Evolutionary conservation across 2,113 vertebrate genomes (phyloP), one percentile per base, ranked within the genome.

Genomic region (Aphyosemion australe): DNA sequence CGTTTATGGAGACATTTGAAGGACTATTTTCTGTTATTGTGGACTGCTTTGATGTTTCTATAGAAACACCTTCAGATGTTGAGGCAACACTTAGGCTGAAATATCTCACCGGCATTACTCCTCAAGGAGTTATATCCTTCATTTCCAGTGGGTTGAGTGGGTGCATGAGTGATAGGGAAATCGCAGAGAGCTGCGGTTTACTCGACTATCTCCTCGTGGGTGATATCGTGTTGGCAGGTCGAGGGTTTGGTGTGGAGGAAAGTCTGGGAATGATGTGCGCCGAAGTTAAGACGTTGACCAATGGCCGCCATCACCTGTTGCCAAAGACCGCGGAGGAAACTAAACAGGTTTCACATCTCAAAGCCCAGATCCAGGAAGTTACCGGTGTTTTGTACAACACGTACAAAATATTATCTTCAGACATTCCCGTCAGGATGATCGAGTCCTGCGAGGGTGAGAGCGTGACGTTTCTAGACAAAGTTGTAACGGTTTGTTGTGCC

Each of bases 381-480:
- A 41, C 21, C 16, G 61, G 47, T 15, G 7, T 9, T 3, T 12
- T 62, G 13, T 18, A 18, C 32, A 39, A 20, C 46, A 62, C 4
- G 6, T 62, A 12, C 8, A 45, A 6, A 16, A 43, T 45, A 11
- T 31, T 59, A 42, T 16, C 20, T 4, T 26, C 41, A 45, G 8
- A n/a, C 4, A 2, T n/a, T 8, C 56, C 41, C 4, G 9, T 59
- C 41, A n/a, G 41, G 14, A n/a, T 59, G 56, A 21, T 14, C 13
- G 34, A 41, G 11, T 34, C 34, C 1, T 78, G 52, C 90, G 87
- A 88, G 89, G 90, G 1, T 86, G 91, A 54, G 15, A 37, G 7
- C 8, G 39, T 15, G 7, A 21, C 55, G 4, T 21, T 58, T 4
- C 4, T 43, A 16, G 55, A 58, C 19, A 43, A 43, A 20, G 19